Evolutionary conservation across 2,113 vertebrate species (phyloP), one percentile per base, ranked within the genome.

Genomic region (Monopterus albus): DNA sequence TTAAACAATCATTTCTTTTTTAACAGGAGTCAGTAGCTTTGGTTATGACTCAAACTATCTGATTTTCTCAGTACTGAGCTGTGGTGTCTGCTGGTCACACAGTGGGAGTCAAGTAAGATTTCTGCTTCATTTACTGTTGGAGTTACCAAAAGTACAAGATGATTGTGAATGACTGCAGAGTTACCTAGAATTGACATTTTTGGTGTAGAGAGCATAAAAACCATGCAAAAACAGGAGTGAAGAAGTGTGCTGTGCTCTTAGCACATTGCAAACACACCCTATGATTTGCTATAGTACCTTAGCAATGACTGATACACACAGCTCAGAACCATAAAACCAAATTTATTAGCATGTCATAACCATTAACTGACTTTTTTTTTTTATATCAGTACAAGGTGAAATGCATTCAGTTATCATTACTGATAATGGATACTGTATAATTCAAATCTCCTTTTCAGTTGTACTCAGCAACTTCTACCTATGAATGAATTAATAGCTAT

Each of bases 111-210:
- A 40, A 49, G 57, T 17, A 50, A 52, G 17, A 10, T 2, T 72
- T 53, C 15, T 67, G 62, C 56, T 72, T 85, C 29, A 67, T 6
- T 51, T 56, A 20, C 1, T 40, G 31, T 65, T 25, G 38, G 68
- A 64, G 50, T 28, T 23, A 23, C 11, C 9, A 43, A 10, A 26
- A 47, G 4, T 35, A 2, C 20, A 57, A n/a, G 4, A 35, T 40
- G 23, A 25, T 8, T 23, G 6, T 29, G 3, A 58, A 31, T 25
- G n/a, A 49, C 3, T 51, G 39, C 4, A 51, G 9, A 17, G 17
- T 20, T 51, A n/a, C 45, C 5, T n/a, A 36, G n/a, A 36, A 50
- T 23, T 64, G 28, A 52, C 33, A 47, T 42, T 65, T 29, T 29
- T 38, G 56, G 49, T 26, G 72, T 61, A 46, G 42, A 40, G 36